A percentile compares a stretch with the other conserved stretches of the same genome.
Evolutionary conservation across 2,113 vertebrate genomes (phyloP).

Genomic region (Phylloscopus whistleri): DNA sequence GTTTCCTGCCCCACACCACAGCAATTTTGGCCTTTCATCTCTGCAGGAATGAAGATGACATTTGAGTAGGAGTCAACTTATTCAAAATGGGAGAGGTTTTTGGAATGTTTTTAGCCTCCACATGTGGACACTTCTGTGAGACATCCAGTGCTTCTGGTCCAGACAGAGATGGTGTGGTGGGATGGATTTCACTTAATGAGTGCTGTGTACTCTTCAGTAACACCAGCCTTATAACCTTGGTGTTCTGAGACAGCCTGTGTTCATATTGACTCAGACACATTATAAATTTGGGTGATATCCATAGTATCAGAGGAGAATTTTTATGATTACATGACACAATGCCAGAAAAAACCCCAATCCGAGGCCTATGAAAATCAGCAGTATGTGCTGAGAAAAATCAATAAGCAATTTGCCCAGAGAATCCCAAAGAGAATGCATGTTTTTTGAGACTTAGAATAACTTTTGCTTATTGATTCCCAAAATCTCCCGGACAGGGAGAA

Average conservation of each 20-base stretch:
- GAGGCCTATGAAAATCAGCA: constrained; percentile 21
- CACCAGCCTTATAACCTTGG: not conserved
- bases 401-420: constrained; percentile 51
- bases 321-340: constrained; percentile 17
- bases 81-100: fast-evolving
- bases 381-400: constrained; percentile 28
- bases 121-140: not conserved
- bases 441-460: constrained; percentile 44
- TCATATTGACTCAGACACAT: not conserved
- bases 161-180: not conserved
- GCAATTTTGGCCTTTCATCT: not conserved
- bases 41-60: not conserved
- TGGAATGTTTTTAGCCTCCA: not conserved
- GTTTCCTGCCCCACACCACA: not conserved
- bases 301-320: constrained; percentile 19
- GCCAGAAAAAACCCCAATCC: not conserved
- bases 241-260: not conserved
- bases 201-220: not conserved
- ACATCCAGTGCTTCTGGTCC: not conserved
- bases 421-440: constrained; percentile 38
- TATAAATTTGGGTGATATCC: not conserved
- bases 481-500: not conserved
- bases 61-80: not conserved
- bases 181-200: no score
- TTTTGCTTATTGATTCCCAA: constrained; percentile 48